phyloP scores from a whole-genome alignment of 92 coral and sea anemone genomes.

The Paragorgia papillata region DNA sequence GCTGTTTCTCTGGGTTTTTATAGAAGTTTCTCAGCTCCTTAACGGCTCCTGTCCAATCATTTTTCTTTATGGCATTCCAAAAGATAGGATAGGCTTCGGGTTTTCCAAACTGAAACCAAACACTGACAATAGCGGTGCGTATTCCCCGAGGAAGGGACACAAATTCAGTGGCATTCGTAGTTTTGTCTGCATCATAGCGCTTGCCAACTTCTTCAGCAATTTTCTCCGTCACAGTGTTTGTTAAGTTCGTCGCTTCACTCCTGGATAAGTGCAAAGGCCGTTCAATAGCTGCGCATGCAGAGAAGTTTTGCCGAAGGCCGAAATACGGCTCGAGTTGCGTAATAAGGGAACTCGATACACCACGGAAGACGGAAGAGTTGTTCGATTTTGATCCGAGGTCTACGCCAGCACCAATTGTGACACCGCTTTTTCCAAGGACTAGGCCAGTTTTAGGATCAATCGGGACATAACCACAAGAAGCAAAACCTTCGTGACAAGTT shows the following conservation, averaged over 20 bases:
- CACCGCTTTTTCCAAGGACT: conserved; percentile 49
- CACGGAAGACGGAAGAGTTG: conserved; percentile 1
- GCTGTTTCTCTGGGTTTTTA: conserved; percentile 4
- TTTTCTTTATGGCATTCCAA: conserved; percentile 29
- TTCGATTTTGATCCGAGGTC: conserved; percentile 38
- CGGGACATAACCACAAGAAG: conserved; percentile 52
- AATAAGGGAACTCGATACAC: conserved; percentile 8
- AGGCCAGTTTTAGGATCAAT: conserved; percentile 29
- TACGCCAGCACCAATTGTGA: conserved; percentile 50
- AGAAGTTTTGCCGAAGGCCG: conserved; percentile 28
- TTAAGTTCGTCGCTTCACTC: background rate
- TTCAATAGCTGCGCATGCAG: conserved; percentile 48
- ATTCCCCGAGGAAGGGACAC: conserved; percentile 43
- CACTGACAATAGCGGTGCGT: conserved; percentile 51
- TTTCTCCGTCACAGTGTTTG: conserved; percentile 18
- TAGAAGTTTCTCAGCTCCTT: conserved; percentile 33
- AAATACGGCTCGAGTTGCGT: conserved; percentile 46
- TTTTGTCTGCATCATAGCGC: conserved; percentile 28
- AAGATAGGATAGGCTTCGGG: conserved; percentile 33
- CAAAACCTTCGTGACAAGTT: conserved; percentile 51
- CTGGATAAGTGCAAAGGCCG: conserved; percentile 19
- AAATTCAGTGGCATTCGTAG: conserved; percentile 7
- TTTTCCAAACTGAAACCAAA: conserved; percentile 42
- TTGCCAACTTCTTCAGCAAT: conserved; percentile 2
- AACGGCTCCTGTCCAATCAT: conserved; percentile 31